Evolutionary conservation across 2,113 vertebrate genomes (phyloP), one percentile per base, ranked within the genome.

Genomic region (Phalacrocorax aristotelis): DNA sequence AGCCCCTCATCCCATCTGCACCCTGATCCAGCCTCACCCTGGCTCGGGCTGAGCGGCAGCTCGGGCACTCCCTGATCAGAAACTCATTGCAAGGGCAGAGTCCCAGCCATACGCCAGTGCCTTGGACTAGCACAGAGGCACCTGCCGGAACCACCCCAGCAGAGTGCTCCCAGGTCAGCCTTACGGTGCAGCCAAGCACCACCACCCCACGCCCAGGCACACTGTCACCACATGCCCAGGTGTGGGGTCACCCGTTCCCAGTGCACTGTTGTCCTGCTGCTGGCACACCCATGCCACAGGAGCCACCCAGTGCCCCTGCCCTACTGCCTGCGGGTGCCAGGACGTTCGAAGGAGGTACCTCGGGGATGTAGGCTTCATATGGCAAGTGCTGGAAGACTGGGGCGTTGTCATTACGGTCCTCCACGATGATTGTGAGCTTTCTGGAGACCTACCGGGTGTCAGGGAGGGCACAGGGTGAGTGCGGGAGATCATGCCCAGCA

Each of bases 381-480:
- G 96, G 95, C 57, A 95, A 36, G 38, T 5, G 0, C 6, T 84
- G 90, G 84, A 96, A 97, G 36, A 97, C 62, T 0, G 96, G 96
- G 26, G 90, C 87, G 0, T 97, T 97, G 96, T 97, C 96, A 0
- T 97, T 97, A n/a, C 96, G 66, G 34, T 97, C 96, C 11, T 97
- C 95, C 79, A 96, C 96, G 2, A 97, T 96, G 96, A 97, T 2
- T 0, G 79, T 25, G 1, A 97, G 15, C 38, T 7, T 94, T 38
- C 0, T n/a, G 46, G 62, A n/a, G 71, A 93, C 25, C 96, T 97
- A 9, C 4, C 40, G 1, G 19, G 42, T 71, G 40, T 61, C 44
- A 88, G 66, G 52, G 62, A 83, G 15, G 16, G 17, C 1, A 2
- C 6, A 14, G 36, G 18, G 15, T 57, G 34, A 19, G 25, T 23